Percentiles rank a stretch among this genome's conserved stretches.
Evolutionary conservation across 1,140 invertebrate species (phyloP).

Genomic region (Dermatophagoides farinae): DNA sequence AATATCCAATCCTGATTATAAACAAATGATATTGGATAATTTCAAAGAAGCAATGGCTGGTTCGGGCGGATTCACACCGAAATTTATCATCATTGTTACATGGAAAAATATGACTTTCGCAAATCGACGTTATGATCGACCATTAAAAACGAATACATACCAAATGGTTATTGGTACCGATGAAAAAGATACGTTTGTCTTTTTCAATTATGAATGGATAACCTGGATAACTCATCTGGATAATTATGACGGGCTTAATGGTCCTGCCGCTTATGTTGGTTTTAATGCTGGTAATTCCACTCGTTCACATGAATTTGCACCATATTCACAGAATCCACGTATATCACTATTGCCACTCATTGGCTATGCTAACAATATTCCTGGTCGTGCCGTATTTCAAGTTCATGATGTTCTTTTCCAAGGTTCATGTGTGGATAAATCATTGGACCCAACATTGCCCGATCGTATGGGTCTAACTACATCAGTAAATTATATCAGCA

Average conservation of each 20-base stretch:
- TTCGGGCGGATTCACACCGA: constrained; percentile 64
- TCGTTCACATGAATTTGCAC: constrained; percentile 62
- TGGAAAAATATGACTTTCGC: constrained; percentile 89
- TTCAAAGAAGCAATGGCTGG: constrained; percentile 72
- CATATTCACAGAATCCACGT: constrained; percentile 67
- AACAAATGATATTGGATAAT: constrained; percentile 64
- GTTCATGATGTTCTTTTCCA: constrained; percentile 81
- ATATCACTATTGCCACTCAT: constrained; percentile 54
- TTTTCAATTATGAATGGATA: constrained; percentile 80
- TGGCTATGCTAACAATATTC: constrained; percentile 65
- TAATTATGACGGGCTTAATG: constrained; percentile 48
- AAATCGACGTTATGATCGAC: constrained; percentile 50
- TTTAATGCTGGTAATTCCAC: constrained; percentile 90
- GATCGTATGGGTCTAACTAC: constrained; percentile 26
- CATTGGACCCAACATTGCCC: constrained; percentile 19
- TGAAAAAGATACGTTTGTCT: constrained; percentile 74
- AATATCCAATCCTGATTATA: constrained; percentile 37
- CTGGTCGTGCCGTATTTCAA: constrained; percentile 74
- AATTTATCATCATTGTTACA: constrained; percentile 69
- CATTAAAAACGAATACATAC: constrained; percentile 64
- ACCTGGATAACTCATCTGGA: constrained; percentile 78
- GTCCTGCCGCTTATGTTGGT: constrained; percentile 64
- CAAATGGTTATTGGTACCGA: constrained; percentile 79
- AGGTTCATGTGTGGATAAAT: constrained; percentile 46
- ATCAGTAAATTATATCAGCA: constrained; percentile 50